Percentiles rank a stretch among this genome's conserved stretches.
Conservation (phyloP, 2,797 vertebrate genomes). For the Luscinia megarhynchos region DNA sequence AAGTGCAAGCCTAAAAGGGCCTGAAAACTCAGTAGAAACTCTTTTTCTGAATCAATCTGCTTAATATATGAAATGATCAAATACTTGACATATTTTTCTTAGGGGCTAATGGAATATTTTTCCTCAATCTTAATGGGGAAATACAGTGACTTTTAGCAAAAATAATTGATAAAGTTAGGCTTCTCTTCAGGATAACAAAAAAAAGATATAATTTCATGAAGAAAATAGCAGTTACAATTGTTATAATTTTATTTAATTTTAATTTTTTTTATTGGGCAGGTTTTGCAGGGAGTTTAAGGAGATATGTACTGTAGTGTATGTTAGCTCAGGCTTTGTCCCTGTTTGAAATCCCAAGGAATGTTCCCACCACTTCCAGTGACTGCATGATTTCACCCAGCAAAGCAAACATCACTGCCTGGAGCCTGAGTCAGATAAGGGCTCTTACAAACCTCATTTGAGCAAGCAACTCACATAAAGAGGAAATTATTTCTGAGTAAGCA, state of each 20-base stretch:
- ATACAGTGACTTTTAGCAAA: background rate
- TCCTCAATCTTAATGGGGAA: background rate
- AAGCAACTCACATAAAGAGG: background rate
- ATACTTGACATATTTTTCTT: background rate
- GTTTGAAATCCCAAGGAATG: background rate
- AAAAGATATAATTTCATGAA: background rate
- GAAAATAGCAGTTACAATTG: background rate
- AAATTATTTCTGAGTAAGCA: constrained; percentile 40
- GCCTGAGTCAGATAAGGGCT: background rate
- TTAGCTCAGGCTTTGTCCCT: background rate
- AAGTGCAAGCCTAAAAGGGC: background rate
- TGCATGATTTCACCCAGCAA: background rate
- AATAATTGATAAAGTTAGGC: background rate
- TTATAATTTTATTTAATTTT: background rate
- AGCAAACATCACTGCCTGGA: background rate
- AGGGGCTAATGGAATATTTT: background rate
- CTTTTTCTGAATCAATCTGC: background rate
- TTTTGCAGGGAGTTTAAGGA: background rate
- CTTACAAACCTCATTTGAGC: background rate
- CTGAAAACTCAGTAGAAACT: background rate
- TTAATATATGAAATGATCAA: background rate
- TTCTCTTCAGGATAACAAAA: background rate
- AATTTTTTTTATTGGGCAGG: background rate
- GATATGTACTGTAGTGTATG: background rate
- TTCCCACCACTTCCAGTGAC: background rate